A percentile compares a stretch with the other conserved stretches of the same genome.
phyloP scores from a whole-genome alignment of 2,888 invertebrate genomes.

The Leucophenga maculata region DNA sequence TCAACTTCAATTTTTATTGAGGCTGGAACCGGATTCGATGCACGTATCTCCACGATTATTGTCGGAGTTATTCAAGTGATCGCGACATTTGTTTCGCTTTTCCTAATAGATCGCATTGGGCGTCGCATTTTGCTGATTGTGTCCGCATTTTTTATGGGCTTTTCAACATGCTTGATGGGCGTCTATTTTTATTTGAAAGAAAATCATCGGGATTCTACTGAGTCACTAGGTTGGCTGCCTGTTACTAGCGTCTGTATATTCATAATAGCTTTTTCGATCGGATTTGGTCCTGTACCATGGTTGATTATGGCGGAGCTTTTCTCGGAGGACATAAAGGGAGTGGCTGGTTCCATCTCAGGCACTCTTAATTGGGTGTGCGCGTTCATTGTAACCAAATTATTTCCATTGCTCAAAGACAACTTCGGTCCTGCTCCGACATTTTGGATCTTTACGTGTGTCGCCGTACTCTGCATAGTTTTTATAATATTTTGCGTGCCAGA shows the following conservation, averaged over 20 bases:
- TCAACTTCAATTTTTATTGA: slow-evolving; percentile 79
- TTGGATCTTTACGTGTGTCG: slow-evolving; percentile 80
- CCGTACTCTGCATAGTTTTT: slow-evolving; percentile 77
- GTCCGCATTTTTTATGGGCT: slow-evolving; percentile 79
- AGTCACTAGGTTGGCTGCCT: slow-evolving; percentile 79
- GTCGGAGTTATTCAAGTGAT: slow-evolving; percentile 83
- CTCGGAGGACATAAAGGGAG: slow-evolving; percentile 80
- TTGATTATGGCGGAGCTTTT: slow-evolving; percentile 83
- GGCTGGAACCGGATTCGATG: slow-evolving; percentile 29
- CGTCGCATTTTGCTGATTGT: slow-evolving; percentile 80
- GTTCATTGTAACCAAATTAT: slow-evolving; percentile 82
- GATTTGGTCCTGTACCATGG: slow-evolving; percentile 84
- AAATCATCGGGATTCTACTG: slow-evolving; percentile 64
- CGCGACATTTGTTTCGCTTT: slow-evolving; percentile 77
- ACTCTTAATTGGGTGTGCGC: slow-evolving; percentile 84
- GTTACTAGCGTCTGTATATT: slow-evolving; percentile 80
- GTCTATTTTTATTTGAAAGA: slow-evolving; percentile 75
- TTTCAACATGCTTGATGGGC: slow-evolving; percentile 79
- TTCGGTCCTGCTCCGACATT: slow-evolving; percentile 78
- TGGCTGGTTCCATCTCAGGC: slow-evolving; percentile 82
- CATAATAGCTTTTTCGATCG: slow-evolving; percentile 83
- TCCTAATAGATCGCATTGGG: slow-evolving; percentile 84
- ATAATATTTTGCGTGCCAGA: slow-evolving; percentile 76
- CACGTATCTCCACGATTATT: slow-evolving; percentile 80
- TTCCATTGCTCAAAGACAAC: slow-evolving; percentile 73